Base-by-base conservation (phyloP, 2,888 invertebrate genomes). In the Megalurothrips usitatus region DNA sequence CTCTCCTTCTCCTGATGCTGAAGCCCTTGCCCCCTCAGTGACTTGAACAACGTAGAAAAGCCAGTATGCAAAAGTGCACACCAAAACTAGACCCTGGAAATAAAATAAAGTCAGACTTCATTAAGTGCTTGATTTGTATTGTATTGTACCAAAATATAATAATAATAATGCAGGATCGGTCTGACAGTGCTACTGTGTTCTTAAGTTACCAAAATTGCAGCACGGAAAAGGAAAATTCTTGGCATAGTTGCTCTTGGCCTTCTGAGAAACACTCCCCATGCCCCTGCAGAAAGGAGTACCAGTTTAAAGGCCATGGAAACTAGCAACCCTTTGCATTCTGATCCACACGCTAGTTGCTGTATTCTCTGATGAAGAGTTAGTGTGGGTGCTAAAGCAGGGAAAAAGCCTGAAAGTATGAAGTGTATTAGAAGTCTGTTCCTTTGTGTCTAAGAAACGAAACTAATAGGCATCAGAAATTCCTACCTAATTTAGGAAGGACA, bases 41-140 rank as follows among this genome's bases (percentile, higher is more conserved):
- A 88, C 88, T 88, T 98, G 96, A 80, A 98, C 97, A 85, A 96
- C 93, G 87, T 98, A 99, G 88, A 99, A 99, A 26, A 99, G 89
- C 99, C 99, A 99, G 88, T 97, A 99, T 8, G 98, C 94, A 88
- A 98, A 97, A 83, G 95, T 94, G 87, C 98, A 94, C 19, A 99
- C 92, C 75, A 97, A 92, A 63, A 97, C 92, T 81, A 98, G 91
- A 9, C 23, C 23, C 68, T 68, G 68, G 58, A n/a, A 58, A 8
- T 19, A 6, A 58, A 58, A 58, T 0, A 17, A 14, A 19, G 14
- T 1, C 6, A 58, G 19, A 19, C 19, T 58, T 52, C 52, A 52
- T 4, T 4, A 6, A 12, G 17, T 52, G 17, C 17, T 17, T 52
- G 12, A 4, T 1, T 52, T 6, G 1, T 14, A 4, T 17, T 14